Conservation (phyloP, 2,113 vertebrate species). For the Chaetodon auriga region DNA sequence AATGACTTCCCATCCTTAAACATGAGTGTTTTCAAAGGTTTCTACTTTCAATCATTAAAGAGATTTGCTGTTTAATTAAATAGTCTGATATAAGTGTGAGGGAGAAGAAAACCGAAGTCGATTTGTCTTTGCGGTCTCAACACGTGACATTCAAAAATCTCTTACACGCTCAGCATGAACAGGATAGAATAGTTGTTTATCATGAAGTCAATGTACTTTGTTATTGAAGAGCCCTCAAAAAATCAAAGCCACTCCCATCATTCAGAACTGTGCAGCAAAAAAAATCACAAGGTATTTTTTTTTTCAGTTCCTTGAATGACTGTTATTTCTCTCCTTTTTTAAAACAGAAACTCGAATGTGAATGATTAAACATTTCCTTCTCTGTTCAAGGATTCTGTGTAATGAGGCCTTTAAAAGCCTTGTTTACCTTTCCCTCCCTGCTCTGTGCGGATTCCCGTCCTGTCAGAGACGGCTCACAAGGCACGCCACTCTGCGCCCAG, state of each 20-base stretch:
- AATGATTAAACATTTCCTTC: slow-evolving; percentile 61
- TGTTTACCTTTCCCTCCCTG: slow-evolving; percentile 59
- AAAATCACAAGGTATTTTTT: not conserved
- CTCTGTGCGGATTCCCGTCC: slow-evolving; percentile 36
- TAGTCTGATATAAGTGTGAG: not conserved
- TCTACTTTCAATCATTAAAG: not conserved
- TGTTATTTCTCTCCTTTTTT: not conserved
- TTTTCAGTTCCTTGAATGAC: not conserved
- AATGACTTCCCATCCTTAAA: not conserved
- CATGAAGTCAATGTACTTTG: slow-evolving; percentile 12
- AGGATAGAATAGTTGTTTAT: not conserved
- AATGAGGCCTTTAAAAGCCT: slow-evolving; percentile 66
- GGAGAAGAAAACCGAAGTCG: not conserved
- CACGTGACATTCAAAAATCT: slow-evolving; percentile 6
- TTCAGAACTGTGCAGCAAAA: not conserved
- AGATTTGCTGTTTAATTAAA: not conserved
- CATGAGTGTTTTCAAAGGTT: not conserved
- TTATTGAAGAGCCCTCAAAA: not conserved
- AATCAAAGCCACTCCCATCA: not conserved
- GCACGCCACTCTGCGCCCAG: slow-evolving; percentile 38
- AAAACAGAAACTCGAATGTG: slow-evolving; percentile 36
- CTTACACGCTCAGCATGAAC: not conserved
- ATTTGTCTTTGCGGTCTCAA: not conserved
- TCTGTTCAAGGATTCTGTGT: slow-evolving; percentile 41
- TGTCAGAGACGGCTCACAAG: slow-evolving; percentile 59